Conservation (phyloP, 2,113 vertebrate species). For the Puntigrus tetrazona region DNA sequence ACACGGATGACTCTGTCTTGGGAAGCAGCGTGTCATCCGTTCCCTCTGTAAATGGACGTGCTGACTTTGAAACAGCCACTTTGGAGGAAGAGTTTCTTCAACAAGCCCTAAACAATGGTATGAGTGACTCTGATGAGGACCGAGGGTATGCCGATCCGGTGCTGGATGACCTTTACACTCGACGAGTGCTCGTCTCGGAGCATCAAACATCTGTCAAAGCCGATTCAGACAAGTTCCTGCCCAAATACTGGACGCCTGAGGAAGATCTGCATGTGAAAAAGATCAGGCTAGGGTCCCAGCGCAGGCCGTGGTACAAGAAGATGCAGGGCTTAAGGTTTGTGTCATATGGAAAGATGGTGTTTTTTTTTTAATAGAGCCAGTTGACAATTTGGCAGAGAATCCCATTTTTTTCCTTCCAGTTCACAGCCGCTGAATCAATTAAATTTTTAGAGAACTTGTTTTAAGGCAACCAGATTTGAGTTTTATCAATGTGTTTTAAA, state of each 20-base stretch:
- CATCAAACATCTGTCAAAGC: constrained; percentile 72
- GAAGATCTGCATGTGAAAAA: constrained; percentile 80
- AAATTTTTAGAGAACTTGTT: no score
- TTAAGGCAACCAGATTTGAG: no score
- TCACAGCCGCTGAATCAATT: neutral
- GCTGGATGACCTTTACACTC: constrained; percentile 86
- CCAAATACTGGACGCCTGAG: constrained; percentile 83
- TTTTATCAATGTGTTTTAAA: no score
- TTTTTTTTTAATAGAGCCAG: neutral
- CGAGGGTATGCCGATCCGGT: constrained; percentile 77
- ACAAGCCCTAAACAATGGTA: constrained; percentile 53
- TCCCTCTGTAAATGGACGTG: constrained; percentile 20
- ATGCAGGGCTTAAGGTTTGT: constrained; percentile 92
- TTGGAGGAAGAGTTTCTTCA: constrained; percentile 60
- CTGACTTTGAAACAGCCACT: neutral
- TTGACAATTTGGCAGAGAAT: neutral
- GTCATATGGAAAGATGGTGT: neutral
- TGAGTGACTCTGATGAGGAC: constrained; percentile 63
- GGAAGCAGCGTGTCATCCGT: neutral
- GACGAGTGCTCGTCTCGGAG: constrained; percentile 76
- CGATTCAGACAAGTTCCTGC: constrained; percentile 82
- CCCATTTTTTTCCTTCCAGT: neutral
- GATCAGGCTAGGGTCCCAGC: constrained; percentile 81
- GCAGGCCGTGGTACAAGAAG: constrained; percentile 91
- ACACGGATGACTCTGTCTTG: constrained; percentile 35